phyloP scores from a whole-genome alignment of 2,888 invertebrate species.

The Catocala sponsa region DNA sequence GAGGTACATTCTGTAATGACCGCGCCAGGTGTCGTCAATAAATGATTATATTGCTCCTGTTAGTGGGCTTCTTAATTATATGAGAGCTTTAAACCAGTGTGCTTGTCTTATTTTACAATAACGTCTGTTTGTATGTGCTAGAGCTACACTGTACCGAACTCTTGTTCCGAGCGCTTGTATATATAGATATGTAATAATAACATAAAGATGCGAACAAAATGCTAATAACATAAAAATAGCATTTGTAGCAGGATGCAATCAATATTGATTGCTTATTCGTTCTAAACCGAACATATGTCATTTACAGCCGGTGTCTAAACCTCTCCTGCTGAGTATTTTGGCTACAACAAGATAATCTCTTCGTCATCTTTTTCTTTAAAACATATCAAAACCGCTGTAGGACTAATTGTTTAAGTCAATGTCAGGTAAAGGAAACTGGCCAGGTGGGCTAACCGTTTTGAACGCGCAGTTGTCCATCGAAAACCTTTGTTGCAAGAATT shows the following conservation, averaged over 20 bases:
- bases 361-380: conserved; percentile 15
- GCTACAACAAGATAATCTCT: conserved; percentile 9
- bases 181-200: no score
- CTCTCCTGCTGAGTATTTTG: conserved; percentile 41
- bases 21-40: conserved; percentile 65
- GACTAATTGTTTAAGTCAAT: neutral
- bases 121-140: no score
- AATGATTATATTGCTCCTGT: conserved; percentile 60
- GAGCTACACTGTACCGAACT: no score
- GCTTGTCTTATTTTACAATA: no score
- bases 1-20: conserved; percentile 54
- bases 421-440: neutral
- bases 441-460: neutral
- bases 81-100: conserved; percentile 39
- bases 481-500: no score
- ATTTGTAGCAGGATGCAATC: conserved; percentile 24
- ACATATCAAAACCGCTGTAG: neutral
- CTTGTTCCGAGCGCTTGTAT: no score
- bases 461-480: no score
- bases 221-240: neutral
- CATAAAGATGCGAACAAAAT: neutral
- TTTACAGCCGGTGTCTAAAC: conserved; percentile 32
- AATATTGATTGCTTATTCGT: neutral
- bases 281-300: conserved; percentile 28
- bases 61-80: conserved; percentile 55